Percentiles rank a stretch among this genome's conserved stretches.
These are phyloP conservation scores for Oreochromis mossambicus DNA, from an alignment of 2,797 vertebrate genomes.

Conservation along the genomic window DNA sequence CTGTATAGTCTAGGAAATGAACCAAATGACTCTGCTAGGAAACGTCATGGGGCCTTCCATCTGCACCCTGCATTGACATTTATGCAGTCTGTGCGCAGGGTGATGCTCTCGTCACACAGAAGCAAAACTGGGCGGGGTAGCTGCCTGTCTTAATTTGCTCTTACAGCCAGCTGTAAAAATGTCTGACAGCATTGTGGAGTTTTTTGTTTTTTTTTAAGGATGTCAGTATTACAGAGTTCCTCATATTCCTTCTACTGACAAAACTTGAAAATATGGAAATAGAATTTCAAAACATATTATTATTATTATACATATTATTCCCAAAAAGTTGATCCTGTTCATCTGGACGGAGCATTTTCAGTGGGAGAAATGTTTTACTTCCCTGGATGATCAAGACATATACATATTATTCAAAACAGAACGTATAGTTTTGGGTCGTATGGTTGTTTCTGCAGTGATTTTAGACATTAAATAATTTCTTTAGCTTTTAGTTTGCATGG, in stretches of 20 bases:
- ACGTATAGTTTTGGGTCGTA: background rate
- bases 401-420: background rate
- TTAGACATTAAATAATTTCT: background rate
- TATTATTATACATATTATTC: background rate
- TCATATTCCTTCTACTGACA: background rate
- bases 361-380: background rate
- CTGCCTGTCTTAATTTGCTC: background rate
- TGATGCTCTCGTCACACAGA: background rate
- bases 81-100: background rate
- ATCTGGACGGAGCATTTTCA: accelerated
- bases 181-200: background rate
- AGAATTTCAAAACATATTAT: background rate
- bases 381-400: background rate
- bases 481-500: background rate
- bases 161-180: background rate
- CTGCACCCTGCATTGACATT: background rate
- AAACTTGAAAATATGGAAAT: background rate
- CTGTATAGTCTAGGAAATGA: background rate
- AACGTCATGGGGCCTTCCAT: background rate
- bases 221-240: background rate
- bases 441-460: background rate
- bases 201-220: background rate
- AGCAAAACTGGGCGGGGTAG: background rate
- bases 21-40: conserved; percentile 33
- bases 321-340: background rate